Evolutionary conservation across 2,113 vertebrate genomes (phyloP).

Genomic region (Tyto alba): DNA sequence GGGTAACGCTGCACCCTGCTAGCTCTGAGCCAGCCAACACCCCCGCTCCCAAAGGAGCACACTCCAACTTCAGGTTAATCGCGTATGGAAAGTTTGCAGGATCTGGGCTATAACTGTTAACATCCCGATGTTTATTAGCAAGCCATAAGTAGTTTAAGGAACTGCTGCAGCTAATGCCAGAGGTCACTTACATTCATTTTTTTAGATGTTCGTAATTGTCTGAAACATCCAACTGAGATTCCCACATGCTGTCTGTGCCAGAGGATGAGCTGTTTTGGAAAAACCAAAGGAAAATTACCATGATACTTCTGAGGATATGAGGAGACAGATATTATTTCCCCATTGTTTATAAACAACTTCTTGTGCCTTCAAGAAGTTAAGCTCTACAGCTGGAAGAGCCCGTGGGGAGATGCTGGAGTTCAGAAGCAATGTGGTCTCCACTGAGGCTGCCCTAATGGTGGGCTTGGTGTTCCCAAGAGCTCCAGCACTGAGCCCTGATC

Average conservation of each 20-base stretch:
- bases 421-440: fast-evolving
- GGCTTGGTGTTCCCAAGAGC: fast-evolving
- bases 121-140: not conserved
- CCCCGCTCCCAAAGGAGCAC: not conserved
- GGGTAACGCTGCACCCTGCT: not conserved
- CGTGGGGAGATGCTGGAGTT: not conserved
- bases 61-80: fast-evolving
- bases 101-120: not conserved
- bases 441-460: fast-evolving
- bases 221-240: constrained; percentile 14
- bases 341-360: not conserved
- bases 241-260: not conserved
- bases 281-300: not conserved
- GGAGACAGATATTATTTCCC: not conserved
- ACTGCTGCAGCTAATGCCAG: not conserved
- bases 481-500: not conserved
- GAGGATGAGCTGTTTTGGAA: not conserved
- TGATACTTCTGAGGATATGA: not conserved
- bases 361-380: not conserved
- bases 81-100: not conserved
- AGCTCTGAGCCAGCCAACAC: not conserved
- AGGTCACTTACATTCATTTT: not conserved
- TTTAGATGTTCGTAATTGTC: not conserved
- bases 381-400: not conserved
- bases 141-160: not conserved